Conservation (phyloP, 2,113 vertebrate genomes). For the Thunnus maccoyii region DNA sequence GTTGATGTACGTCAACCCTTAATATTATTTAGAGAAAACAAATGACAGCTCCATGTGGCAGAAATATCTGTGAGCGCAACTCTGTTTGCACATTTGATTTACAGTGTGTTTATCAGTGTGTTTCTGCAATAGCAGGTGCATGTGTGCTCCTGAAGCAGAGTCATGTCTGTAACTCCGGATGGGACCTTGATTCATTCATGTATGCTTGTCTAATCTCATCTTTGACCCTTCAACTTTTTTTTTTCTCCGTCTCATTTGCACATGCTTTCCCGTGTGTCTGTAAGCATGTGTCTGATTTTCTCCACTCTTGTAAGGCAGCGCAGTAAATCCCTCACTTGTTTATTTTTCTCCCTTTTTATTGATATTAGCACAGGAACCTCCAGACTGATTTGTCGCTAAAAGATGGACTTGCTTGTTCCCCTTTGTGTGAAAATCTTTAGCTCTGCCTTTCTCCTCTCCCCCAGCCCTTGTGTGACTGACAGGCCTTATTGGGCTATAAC, state of each 20-base stretch:
- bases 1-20: neutral
- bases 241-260: constrained; percentile 7
- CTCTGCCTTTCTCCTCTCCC: constrained; percentile 92
- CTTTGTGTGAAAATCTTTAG: constrained; percentile 99
- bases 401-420: constrained; percentile 99
- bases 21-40: neutral
- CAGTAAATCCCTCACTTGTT: constrained; percentile 90
- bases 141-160: constrained; percentile 19
- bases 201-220: constrained; percentile 23
- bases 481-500: constrained; percentile 99
- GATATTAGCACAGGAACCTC: constrained; percentile 93
- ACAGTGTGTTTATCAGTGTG: constrained; percentile 14
- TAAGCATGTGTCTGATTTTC: constrained; percentile 66
- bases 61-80: neutral
- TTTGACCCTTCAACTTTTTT: constrained; percentile 33
- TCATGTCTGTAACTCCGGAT: neutral
- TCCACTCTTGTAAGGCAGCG: constrained; percentile 74
- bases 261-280: constrained; percentile 8
- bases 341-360: constrained; percentile 89
- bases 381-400: constrained; percentile 97
- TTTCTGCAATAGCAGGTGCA: constrained; percentile 47
- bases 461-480: constrained; percentile 98
- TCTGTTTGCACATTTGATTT: constrained; percentile 22
- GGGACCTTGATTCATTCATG: neutral
- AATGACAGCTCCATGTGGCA: too few relatives aligned